These are phyloP conservation scores for Adela reaumurella DNA, from an alignment of 2,888 invertebrate species.

Conservation along the genomic window DNA sequence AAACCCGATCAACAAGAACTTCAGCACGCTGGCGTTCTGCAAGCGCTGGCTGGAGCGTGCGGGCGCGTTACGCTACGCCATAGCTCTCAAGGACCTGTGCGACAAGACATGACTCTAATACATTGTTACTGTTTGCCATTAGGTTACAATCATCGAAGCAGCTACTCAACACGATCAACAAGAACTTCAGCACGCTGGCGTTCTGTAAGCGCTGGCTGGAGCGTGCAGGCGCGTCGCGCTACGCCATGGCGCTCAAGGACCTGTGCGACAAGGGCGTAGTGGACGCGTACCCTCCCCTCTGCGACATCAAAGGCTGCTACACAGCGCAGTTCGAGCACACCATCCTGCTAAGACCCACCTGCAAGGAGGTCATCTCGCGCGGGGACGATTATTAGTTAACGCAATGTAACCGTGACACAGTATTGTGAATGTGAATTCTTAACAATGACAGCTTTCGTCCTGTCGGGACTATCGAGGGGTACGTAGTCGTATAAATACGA, in stretches of 20 bases:
- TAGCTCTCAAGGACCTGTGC: slow-evolving; percentile 97
- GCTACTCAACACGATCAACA: slow-evolving; percentile 87
- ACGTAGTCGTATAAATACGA: too few relatives aligned
- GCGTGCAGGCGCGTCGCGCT: slow-evolving; percentile 93
- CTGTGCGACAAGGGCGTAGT: slow-evolving; percentile 96
- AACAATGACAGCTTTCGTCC: too few relatives aligned
- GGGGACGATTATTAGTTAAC: slow-evolving; percentile 94
- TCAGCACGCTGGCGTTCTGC: slow-evolving; percentile 97
- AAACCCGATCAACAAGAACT: slow-evolving; percentile 92
- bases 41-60: slow-evolving; percentile 97
- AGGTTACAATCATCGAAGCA: slow-evolving; percentile 91
- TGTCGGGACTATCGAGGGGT: too few relatives aligned
- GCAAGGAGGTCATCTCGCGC: slow-evolving; percentile 96
- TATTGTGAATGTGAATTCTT: too few relatives aligned
- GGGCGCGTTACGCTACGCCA: slow-evolving; percentile 95
- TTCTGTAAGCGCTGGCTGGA: slow-evolving; percentile 99
- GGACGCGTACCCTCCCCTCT: slow-evolving; percentile 97
- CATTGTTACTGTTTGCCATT: slow-evolving; percentile 15
- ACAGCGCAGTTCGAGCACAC: slow-evolving; percentile 99
- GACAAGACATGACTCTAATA: too few relatives aligned
- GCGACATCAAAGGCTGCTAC: slow-evolving; percentile 95
- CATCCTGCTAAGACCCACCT: slow-evolving; percentile 92
- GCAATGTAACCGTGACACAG: too few relatives aligned
- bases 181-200: slow-evolving; percentile 95
- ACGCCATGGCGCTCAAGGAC: slow-evolving; percentile 98